Evolutionary conservation across 2,113 vertebrate genomes (phyloP).

Genomic region (Microcebus ravelobensis): DNA sequence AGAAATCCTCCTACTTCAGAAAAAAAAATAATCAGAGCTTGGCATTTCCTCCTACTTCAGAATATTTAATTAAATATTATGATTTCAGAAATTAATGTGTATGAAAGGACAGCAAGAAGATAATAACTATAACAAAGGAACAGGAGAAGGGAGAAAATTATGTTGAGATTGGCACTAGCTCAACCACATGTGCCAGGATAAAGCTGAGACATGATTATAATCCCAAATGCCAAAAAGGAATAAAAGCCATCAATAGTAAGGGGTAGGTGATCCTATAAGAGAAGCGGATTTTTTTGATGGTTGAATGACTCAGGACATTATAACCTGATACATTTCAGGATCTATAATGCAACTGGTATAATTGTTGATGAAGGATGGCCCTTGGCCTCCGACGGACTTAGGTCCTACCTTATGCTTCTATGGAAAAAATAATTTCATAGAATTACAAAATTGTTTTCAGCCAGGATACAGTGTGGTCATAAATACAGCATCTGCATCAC

Average conservation of each 20-base stretch:
- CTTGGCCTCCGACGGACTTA: not conserved
- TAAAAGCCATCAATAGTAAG: not conserved
- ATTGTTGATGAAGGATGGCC: not conserved
- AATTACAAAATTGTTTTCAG: not conserved
- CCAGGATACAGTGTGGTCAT: not conserved
- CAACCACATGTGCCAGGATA: not conserved
- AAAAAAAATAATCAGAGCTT: not conserved
- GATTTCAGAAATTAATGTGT: not conserved
- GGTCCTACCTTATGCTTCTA: not conserved
- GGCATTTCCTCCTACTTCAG: not conserved
- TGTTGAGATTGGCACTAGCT: not conserved
- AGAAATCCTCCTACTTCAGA: not conserved
- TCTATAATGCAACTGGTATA: not conserved
- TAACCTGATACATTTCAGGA: not conserved
- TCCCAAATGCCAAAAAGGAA: not conserved
- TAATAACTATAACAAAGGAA: not conserved
- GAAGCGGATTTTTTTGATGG: not conserved
- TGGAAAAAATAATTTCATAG: not conserved
- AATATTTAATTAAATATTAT: constrained; percentile 2
- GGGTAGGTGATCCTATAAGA: not conserved
- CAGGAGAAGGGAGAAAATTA: not conserved
- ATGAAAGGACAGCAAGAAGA: not conserved
- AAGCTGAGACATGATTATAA: constrained; percentile 29
- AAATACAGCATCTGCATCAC: not conserved
- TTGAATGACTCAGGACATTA: not conserved